Evolutionary conservation across 2,113 vertebrate genomes (phyloP).

Genomic region (Prochilodus magdalenae): DNA sequence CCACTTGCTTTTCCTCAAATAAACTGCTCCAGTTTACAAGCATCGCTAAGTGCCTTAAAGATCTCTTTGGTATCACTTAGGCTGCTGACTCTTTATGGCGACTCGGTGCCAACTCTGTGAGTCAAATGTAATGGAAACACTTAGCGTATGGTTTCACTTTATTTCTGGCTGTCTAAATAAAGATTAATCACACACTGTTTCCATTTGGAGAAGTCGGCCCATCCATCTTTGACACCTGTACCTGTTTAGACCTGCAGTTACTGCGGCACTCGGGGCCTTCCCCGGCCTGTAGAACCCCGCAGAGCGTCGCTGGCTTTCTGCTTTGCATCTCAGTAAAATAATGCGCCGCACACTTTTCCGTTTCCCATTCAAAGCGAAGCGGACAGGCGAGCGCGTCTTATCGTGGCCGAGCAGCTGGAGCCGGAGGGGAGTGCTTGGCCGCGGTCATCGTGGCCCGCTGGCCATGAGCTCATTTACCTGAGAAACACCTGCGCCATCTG

Average conservation of each 20-base stretch:
- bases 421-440: constrained; percentile 36
- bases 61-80: not conserved
- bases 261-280: not conserved
- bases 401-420: constrained; percentile 19
- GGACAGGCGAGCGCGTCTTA: constrained; percentile 12
- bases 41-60: not conserved
- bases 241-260: constrained; percentile 24
- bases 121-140: constrained; percentile 19
- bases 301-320: not conserved
- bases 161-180: constrained; percentile 20
- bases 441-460: constrained; percentile 18
- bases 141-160: constrained; percentile 13
- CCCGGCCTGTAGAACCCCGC: not conserved
- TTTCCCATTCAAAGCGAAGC: constrained; percentile 38
- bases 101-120: not conserved
- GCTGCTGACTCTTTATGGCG: not conserved
- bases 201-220: not conserved
- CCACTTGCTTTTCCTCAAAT: not conserved
- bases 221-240: constrained; percentile 27
- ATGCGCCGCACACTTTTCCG: constrained; percentile 18
- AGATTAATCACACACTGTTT: constrained; percentile 19
- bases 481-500: constrained; percentile 43
- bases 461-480: constrained; percentile 40
- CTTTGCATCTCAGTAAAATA: constrained; percentile 45
- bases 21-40: not conserved